A percentile compares a stretch with the other conserved stretches of the same genome.
Evolutionary conservation across 1,140 invertebrate species (phyloP).

Genomic region (Rhagoletis pomonella): DNA sequence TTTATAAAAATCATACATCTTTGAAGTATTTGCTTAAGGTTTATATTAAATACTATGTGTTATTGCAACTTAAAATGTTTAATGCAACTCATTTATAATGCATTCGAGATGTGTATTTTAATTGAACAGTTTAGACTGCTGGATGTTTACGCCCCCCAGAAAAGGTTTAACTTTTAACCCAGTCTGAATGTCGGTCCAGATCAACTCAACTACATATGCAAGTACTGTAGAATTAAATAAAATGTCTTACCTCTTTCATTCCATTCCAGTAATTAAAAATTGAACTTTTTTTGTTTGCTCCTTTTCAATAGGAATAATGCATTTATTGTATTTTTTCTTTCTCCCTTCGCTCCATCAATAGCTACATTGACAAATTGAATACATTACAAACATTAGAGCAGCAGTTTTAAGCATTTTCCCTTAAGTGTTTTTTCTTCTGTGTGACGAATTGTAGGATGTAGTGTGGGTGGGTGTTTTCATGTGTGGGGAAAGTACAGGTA

Average conservation of each 20-base stretch:
- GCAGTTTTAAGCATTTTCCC: conserved; percentile 37
- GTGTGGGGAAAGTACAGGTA: not conserved
- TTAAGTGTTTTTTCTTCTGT: not conserved
- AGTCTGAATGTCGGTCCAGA: too few species aligned
- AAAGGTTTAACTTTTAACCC: too few species aligned
- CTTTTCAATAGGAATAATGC: conserved; percentile 16
- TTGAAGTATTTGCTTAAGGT: too few species aligned
- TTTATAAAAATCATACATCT: too few species aligned
- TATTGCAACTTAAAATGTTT: too few species aligned
- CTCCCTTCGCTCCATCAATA: conserved; percentile 10
- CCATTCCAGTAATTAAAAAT: conserved; percentile 7
- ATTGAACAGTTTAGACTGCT: too few species aligned
- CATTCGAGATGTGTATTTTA: too few species aligned
- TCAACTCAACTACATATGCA: too few species aligned
- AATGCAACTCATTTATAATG: too few species aligned
- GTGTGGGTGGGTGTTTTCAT: not conserved
- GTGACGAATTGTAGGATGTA: not conserved
- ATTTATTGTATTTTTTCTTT: conserved; percentile 35
- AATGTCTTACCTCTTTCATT: not conserved
- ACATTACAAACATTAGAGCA: not conserved
- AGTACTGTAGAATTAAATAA: not conserved
- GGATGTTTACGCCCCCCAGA: too few species aligned
- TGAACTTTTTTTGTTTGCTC: not conserved
- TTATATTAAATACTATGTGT: too few species aligned
- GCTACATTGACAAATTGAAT: conserved; percentile 9